These are phyloP conservation scores for Hyppa rectilinea DNA, from an alignment of 2,888 invertebrate genomes.

Conservation along the genomic window DNA sequence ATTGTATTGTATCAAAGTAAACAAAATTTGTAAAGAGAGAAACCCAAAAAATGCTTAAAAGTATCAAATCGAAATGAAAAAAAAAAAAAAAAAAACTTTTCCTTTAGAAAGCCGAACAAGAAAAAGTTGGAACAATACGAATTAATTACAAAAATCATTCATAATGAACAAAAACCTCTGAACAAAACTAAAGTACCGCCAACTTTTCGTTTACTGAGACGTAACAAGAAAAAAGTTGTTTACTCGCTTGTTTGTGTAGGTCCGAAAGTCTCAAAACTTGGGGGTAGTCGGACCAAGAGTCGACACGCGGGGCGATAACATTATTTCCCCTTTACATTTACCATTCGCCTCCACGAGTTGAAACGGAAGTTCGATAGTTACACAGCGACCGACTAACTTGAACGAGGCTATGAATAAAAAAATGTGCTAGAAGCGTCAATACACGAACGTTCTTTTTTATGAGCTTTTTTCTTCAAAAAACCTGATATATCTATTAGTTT, in stretches of 20 bases:
- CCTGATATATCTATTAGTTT: conserved; percentile 21
- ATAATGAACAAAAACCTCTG: conserved; percentile 58
- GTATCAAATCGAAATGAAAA: conserved; percentile 24
- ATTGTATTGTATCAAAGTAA: conserved; percentile 23
- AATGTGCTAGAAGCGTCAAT: conserved; percentile 64
- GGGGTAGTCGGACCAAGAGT: conserved; percentile 60
- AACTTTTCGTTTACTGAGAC: conserved; percentile 66
- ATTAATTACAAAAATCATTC: conserved; percentile 61
- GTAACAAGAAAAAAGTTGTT: conserved; percentile 70
- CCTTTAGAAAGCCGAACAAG: conserved; percentile 31
- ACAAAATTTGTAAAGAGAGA: conserved; percentile 35
- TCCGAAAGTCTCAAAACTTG: conserved; percentile 67
- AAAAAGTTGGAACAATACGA: conserved; percentile 51
- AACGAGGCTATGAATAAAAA: conserved; percentile 56
- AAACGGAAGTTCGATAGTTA: conserved; percentile 75
- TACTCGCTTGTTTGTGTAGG: conserved; percentile 69
- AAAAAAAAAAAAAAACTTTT: conserved; percentile 28
- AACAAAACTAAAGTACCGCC: conserved; percentile 58
- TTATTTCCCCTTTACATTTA: conserved; percentile 76
- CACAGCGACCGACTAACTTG: conserved; percentile 68
- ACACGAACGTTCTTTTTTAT: conserved; percentile 18
- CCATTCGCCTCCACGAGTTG: conserved; percentile 70
- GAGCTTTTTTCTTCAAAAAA: conserved; percentile 25
- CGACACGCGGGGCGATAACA: conserved; percentile 72
- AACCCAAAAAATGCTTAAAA: conserved; percentile 32